Evolutionary conservation across 2,888 invertebrate genomes (phyloP), one percentile per base, ranked within the genome.

Genomic region (Exocentrus adspersus): DNA sequence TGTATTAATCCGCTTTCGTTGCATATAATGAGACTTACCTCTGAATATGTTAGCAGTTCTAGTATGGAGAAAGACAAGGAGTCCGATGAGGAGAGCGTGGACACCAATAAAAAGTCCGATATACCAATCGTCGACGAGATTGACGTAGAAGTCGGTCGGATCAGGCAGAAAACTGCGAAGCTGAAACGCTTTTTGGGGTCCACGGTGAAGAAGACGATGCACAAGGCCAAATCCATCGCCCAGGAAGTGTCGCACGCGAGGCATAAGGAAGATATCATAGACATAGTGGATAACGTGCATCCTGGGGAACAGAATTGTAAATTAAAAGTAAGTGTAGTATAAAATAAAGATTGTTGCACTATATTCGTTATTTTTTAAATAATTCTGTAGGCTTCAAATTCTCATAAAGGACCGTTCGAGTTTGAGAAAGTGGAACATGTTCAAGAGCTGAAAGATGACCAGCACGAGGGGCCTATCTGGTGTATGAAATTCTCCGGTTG

Each of bases 401-500:
- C 95, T 62, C 97, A 98, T 81, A 98, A 98, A 80, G 98, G 98
- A 0, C 98, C 97, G 0, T 96, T 95, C 79, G 98, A 99, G 83
- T 98, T 98, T 82, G 90, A 90, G 65, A 94, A 95, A 52, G 86
- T 98, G 19, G 90, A 95, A 78, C 93, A 96, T 73, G 93, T 98
- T 0, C 94, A 94, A 85, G 96, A 92, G 72, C 67, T 83, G 14
- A 79, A 79, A 62, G 81, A 81, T 32, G 81, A 81, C 68, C 97
- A 97, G 71, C 96, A 97, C 81, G 88, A 90, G 9, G 96, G 97
- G 46, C 96, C 98, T 1, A 95, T 99, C 73, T 99, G 98, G 98
- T 97, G 97, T 79, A 97, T 98, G 93, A 97, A 97, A 84, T 98
- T 98, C 83, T 97, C 97, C 60, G 92, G 92, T 60, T 98, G 98